Percentiles rank a stretch among this genome's conserved stretches.
These are phyloP conservation scores for Hexactinellida sp. DNA, from an alignment of 37 sponge, comb jelly and placozoan species.

Conservation along the genomic window DNA sequence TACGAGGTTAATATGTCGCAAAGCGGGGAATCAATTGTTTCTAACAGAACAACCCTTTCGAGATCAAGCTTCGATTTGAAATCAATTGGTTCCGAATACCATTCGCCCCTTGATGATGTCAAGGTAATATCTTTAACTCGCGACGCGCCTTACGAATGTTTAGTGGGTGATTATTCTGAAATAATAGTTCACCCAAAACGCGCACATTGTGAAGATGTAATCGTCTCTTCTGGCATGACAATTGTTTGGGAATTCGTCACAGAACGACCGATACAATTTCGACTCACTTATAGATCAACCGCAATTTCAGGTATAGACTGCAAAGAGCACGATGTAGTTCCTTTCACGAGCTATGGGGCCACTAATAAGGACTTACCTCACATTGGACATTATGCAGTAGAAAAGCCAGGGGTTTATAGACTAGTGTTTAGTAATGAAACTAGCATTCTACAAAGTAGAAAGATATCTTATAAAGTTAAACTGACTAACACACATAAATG, in stretches of 20 bases:
- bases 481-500: background rate
- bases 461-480: conserved; percentile 10
- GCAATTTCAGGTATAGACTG: background rate
- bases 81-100: background rate
- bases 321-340: background rate
- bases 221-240: background rate
- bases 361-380: background rate
- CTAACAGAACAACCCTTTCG: background rate
- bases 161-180: conserved; percentile 13
- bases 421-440: conserved; percentile 11
- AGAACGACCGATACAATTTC: background rate
- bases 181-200: background rate
- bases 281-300: background rate
- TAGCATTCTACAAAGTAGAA: background rate
- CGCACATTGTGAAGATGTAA: background rate
- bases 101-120: background rate
- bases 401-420: background rate
- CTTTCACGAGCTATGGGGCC: background rate
- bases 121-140: background rate
- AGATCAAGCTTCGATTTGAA: background rate
- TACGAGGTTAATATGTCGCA: background rate
- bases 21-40: background rate
- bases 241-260: conserved; percentile 5
- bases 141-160: background rate
- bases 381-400: background rate